Percentiles rank a stretch among this genome's conserved stretches.
Evolutionary conservation across 1,140 invertebrate species (phyloP).

Genomic region (Eurosta solidaginis): DNA sequence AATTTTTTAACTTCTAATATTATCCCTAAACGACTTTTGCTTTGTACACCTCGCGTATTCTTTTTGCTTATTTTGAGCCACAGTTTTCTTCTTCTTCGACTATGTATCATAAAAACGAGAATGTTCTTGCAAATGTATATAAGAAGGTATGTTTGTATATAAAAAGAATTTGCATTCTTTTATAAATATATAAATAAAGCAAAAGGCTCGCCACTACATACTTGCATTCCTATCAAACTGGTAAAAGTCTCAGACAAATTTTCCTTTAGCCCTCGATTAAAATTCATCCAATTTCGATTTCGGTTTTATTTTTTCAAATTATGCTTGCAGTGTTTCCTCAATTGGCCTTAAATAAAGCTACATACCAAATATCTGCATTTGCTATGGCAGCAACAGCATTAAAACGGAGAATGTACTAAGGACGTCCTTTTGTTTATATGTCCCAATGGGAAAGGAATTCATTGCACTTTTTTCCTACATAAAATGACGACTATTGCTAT

Average conservation of each 20-base stretch:
- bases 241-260: neutral
- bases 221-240: neutral
- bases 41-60: neutral
- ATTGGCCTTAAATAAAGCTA: constrained; percentile 12
- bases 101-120: neutral
- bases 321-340: neutral
- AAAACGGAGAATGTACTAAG: neutral
- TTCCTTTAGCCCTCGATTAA: neutral
- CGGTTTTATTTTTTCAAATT: neutral
- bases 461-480: too few species aligned
- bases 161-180: too few species aligned
- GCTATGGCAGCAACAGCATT: neutral
- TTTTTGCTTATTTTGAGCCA: neutral
- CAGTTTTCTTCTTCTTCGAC: too few species aligned
- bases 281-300: constrained; percentile 12
- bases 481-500: too few species aligned
- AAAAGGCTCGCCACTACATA: too few species aligned
- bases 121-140: neutral
- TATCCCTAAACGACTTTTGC: neutral
- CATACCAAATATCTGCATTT: neutral
- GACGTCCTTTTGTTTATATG: neutral
- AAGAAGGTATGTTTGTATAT: too few species aligned
- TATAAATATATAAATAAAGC: too few species aligned
- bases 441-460: too few species aligned
- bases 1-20: neutral